Conservation (phyloP, 1,140 invertebrate genomes). For the Drosophila neocordata region DNA sequence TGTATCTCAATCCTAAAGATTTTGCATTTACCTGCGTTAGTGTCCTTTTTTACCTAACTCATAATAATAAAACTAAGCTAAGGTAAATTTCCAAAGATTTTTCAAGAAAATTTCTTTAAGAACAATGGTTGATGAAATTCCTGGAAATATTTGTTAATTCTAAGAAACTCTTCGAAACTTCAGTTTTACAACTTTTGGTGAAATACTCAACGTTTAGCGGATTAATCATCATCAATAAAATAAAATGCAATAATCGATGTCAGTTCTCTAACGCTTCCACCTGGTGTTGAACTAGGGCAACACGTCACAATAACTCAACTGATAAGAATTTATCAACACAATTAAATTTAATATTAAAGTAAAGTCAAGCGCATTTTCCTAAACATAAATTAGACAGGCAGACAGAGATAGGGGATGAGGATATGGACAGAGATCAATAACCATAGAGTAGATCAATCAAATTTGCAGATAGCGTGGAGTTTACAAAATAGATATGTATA, state of each 20-base stretch:
- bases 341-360: conserved; percentile 11
- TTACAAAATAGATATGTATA: too few relatives aligned
- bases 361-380: conserved; percentile 12
- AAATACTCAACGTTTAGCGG: conserved; percentile 18
- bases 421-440: background rate
- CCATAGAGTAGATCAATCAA: too few relatives aligned
- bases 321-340: conserved; percentile 32
- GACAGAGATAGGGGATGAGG: background rate
- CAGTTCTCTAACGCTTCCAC: conserved; percentile 1
- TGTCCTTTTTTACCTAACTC: conserved; percentile 52
- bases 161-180: conserved; percentile 10
- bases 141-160: conserved; percentile 29
- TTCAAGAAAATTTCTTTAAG: conserved; percentile 7
- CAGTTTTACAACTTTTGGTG: conserved; percentile 22
- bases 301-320: conserved; percentile 23
- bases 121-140: conserved; percentile 31
- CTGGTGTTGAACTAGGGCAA: background rate
- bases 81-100: conserved; percentile 23
- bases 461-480: too few relatives aligned
- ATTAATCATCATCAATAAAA: conserved; percentile 34
- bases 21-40: conserved; percentile 42
- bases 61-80: conserved; percentile 30
- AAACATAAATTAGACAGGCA: background rate
- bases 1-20: background rate
- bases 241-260: conserved; percentile 28